Evolutionary conservation across 2,113 vertebrate genomes (phyloP).

Genomic region (Serinus canaria): DNA sequence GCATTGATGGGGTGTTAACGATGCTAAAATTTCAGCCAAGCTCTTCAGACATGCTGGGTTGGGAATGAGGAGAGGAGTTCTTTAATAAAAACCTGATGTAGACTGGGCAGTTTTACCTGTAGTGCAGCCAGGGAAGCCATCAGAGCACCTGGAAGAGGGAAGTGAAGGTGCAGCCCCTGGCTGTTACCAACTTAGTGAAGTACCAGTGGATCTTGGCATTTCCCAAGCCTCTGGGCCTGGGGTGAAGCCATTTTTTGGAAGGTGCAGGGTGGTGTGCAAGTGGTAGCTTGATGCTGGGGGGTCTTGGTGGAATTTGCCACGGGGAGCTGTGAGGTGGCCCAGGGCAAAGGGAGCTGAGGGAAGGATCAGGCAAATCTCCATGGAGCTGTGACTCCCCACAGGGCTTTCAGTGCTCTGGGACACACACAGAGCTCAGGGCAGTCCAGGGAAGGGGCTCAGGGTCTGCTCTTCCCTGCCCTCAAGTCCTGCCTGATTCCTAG

Average conservation of each 20-base stretch:
- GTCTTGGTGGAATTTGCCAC: not conserved
- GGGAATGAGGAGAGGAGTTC: not conserved
- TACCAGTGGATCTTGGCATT: not conserved
- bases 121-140: not conserved
- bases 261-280: rapidly evolving
- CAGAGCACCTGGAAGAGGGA: not conserved
- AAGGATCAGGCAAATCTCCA: not conserved
- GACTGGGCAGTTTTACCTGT: not conserved
- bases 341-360: not conserved
- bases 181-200: not conserved
- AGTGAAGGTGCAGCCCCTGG: not conserved
- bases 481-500: not conserved
- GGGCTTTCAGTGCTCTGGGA: not conserved
- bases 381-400: not conserved
- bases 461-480: not conserved
- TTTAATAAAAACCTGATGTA: not conserved
- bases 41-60: not conserved
- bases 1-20: slow-evolving; percentile 58
- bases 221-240: not conserved
- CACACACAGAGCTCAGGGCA: not conserved
- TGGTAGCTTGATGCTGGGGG: too few species aligned
- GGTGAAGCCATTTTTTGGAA: not conserved
- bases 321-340: rapidly evolving
- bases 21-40: slow-evolving; percentile 45
- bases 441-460: not conserved